Base-by-base conservation (phyloP, 2,888 invertebrate species). In the Rhodophaea formosa region DNA sequence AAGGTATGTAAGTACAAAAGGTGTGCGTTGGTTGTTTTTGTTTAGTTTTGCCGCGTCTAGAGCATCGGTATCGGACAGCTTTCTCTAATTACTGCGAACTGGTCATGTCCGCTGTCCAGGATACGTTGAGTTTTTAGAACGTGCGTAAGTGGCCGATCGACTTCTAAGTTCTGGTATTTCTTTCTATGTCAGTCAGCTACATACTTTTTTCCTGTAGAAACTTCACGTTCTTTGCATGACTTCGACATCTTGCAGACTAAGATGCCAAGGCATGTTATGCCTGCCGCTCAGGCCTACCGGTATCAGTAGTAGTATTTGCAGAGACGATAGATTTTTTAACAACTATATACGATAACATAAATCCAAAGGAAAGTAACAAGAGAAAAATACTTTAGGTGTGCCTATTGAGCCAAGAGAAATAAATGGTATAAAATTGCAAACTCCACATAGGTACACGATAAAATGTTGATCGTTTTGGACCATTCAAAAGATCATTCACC, bases 21-120 rank as follows among this genome's bases (percentile, higher is more conserved):
- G 54, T 57, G 45, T 8, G 43, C 17, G 29, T 53, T 45, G 46
- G 30, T 56, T 47, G 39, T 58, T 54, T 58, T 56, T 53, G 39
- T 66, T 65, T 64, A 64, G 61, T 63, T 66, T 72, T 60, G 64
- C 72, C 74, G 72, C 66, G 64, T 66, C 61, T 65, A 65, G 61
- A 51, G 65, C 62, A 62, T 57, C 62, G 60, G 60, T 61, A 63
- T 63, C 56, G 61, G 35, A 30, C 53, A 62, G 69, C 86, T 86
- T 85, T 85, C 86, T 82, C 85, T 80, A 77, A 79, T 80, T 73
- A 75, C 66, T 67, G 66, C 65, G 63, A n/a, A 68, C 75, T 56
- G 65, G 62, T 74, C 72, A 72, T 74, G 75, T 75, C 63, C 64
- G 44, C 49, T 42, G 43, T 59, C 67, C 72, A 74, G 75, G 71